phyloP scores from a whole-genome alignment of 2,113 vertebrate species.

The Ranitomeya imitator region DNA sequence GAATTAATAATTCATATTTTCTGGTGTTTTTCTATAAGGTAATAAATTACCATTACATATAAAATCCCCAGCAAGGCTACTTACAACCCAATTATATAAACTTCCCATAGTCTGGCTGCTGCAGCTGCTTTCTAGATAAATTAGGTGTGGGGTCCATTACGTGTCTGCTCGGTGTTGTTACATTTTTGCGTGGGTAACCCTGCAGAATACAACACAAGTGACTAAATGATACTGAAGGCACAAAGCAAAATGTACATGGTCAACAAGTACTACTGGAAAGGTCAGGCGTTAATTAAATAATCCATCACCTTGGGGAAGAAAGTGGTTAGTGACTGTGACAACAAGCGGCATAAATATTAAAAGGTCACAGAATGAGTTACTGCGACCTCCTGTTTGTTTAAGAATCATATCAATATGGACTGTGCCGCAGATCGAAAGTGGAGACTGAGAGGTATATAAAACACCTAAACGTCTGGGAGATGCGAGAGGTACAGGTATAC shows the following conservation, averaged over 20 bases:
- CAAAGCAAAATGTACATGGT: constrained; percentile 87
- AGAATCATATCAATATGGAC: constrained; percentile 71
- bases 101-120: not conserved
- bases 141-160: not conserved
- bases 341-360: constrained; percentile 95
- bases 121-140: not conserved
- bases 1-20: not conserved
- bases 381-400: constrained; percentile 75
- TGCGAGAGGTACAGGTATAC: not conserved
- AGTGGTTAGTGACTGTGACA: constrained; percentile 84
- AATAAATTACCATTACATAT: not conserved
- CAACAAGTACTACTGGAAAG: constrained; percentile 93
- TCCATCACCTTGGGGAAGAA: constrained; percentile 98
- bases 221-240: constrained; percentile 77
- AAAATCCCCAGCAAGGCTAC: not conserved
- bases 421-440: constrained; percentile 54
- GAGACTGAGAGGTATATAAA: constrained; percentile 59
- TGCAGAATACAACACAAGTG: constrained; percentile 70
- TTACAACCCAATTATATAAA: not conserved
- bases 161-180: not conserved
- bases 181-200: constrained; percentile 63
- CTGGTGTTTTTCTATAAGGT: not conserved
- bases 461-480: not conserved
- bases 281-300: constrained; percentile 99
- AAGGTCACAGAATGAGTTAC: constrained; percentile 95